Conservation (phyloP, 2,113 vertebrate species). For the Fregata magnificens region DNA sequence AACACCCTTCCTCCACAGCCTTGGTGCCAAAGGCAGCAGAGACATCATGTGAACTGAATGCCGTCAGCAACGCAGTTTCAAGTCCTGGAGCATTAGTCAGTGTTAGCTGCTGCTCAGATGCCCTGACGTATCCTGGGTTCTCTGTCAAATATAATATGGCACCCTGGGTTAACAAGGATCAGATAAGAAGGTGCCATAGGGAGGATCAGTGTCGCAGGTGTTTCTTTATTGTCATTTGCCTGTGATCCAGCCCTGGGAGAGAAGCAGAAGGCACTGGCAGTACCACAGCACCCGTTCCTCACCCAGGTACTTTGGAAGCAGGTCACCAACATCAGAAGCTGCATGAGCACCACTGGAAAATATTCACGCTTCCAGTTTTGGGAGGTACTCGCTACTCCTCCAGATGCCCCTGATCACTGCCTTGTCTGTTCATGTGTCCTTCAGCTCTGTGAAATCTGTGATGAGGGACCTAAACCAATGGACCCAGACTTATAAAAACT, state of each 20-base stretch:
- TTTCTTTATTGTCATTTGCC: neutral
- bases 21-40: neutral
- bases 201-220: neutral
- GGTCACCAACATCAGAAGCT: neutral
- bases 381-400: neutral
- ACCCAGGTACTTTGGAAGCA: neutral
- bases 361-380: neutral
- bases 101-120: neutral
- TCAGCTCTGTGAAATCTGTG: neutral
- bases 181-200: neutral
- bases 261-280: neutral
- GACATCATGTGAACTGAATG: neutral
- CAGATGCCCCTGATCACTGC: neutral
- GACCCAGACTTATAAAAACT: neutral
- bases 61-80: neutral
- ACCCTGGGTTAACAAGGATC: neutral
- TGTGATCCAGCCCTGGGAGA: neutral
- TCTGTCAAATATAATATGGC: neutral
- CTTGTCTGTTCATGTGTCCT: neutral
- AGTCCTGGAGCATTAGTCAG: slow-evolving; percentile 19
- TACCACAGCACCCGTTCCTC: neutral
- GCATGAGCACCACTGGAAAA: slow-evolving; percentile 19
- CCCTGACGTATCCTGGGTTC: neutral
- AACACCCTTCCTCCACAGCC: slow-evolving; percentile 20
- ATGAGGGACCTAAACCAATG: neutral